Percentiles rank a stretch among this genome's conserved stretches.
Conservation (phyloP, 2,113 vertebrate genomes). For the Alouatta palliata region DNA sequence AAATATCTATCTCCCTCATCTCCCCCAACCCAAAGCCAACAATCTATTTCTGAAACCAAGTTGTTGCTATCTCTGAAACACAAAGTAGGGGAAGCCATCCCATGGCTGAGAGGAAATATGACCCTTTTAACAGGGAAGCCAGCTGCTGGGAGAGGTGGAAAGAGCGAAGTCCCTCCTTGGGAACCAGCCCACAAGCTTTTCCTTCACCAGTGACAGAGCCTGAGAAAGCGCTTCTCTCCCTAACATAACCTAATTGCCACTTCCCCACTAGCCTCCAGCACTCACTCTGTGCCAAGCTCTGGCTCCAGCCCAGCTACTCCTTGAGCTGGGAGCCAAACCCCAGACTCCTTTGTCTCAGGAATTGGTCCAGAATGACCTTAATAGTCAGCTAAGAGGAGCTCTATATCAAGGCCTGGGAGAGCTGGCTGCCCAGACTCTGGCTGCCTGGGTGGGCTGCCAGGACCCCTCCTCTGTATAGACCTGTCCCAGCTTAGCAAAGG, state of each 20-base stretch:
- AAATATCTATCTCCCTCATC: not conserved
- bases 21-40: not conserved
- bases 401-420: slow-evolving; percentile 23
- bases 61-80: not conserved
- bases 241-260: not conserved
- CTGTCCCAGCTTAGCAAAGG: not conserved
- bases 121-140: not conserved
- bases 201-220: not conserved
- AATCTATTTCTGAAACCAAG: slow-evolving; percentile 29
- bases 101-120: not conserved
- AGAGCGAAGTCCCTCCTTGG: not conserved
- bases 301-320: slow-evolving; percentile 47
- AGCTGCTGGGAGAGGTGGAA: not conserved
- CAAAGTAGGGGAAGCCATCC: not conserved
- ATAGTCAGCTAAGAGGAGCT: not conserved
- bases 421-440: not conserved
- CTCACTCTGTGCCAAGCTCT: slow-evolving; percentile 40
- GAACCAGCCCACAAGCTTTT: not conserved
- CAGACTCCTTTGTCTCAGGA: slow-evolving; percentile 60
- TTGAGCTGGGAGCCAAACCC: slow-evolving; percentile 53
- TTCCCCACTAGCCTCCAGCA: not conserved
- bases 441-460: slow-evolving; percentile 38
- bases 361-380: slow-evolving; percentile 49
- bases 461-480: not conserved
- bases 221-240: not conserved